phyloP scores from a whole-genome alignment of 1,140 invertebrate species.

The Tetraneura akinire region DNA sequence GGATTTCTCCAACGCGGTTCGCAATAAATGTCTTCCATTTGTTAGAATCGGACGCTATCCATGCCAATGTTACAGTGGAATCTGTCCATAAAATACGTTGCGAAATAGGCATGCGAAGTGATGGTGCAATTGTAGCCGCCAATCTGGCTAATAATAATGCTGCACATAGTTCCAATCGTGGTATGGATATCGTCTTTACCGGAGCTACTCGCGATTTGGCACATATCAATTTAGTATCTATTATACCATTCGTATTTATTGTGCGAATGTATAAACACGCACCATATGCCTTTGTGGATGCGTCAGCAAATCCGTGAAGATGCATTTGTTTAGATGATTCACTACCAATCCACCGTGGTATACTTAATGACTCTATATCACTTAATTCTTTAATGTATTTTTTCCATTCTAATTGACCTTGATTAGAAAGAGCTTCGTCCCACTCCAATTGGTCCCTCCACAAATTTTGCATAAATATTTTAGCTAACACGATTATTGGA shows the following conservation, averaged over 20 bases:
- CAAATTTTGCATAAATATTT: constrained; percentile 52
- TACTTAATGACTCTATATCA: constrained; percentile 36
- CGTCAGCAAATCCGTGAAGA: constrained; percentile 57
- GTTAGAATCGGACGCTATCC: constrained; percentile 5
- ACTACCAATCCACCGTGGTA: constrained; percentile 40
- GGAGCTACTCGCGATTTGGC: constrained; percentile 54
- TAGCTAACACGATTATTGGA: constrained; percentile 54
- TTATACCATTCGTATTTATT: constrained; percentile 18
- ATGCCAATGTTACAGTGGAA: constrained; percentile 18
- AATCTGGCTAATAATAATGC: constrained; percentile 56
- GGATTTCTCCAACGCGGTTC: constrained; percentile 38
- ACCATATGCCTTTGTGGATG: constrained; percentile 48
- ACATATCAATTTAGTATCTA: constrained; percentile 48
- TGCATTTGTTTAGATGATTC: constrained; percentile 19
- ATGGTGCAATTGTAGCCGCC: constrained; percentile 51
- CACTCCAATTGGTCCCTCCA: constrained; percentile 54
- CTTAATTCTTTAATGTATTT: constrained; percentile 49
- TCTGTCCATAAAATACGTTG: constrained; percentile 40
- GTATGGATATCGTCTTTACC: constrained; percentile 58
- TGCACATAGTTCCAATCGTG: constrained; percentile 61
- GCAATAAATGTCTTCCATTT: constrained; percentile 48
- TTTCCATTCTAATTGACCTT: constrained; percentile 53
- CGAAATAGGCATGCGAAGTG: constrained; percentile 56
- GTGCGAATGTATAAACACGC: constrained; percentile 54
- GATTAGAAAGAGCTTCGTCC: constrained; percentile 55